Evolutionary conservation across 2,888 invertebrate genomes (phyloP), one percentile per base, ranked within the genome.

Genomic region (Deilephila elpenor): DNA sequence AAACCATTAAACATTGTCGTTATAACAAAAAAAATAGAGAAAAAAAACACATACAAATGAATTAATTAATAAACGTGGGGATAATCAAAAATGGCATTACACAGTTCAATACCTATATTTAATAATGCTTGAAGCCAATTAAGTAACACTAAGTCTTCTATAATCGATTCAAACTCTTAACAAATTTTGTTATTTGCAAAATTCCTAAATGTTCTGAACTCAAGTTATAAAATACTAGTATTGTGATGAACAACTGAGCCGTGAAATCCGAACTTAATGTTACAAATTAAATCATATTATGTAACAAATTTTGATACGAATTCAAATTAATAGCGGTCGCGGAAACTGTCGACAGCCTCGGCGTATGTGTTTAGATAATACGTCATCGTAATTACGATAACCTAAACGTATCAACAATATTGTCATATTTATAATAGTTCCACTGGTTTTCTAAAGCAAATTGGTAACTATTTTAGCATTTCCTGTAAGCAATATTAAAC

Each of bases 261-360:
- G 56, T 56, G n/a, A 56, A 56, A 56, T 19, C 56, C n/a, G 56
- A 56, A 17, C 56, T 56, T n/a, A 56, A 56, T 56, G 56, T 17
- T 56, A 56, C 56, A 56, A 56, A 56, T 56, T 56, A n/a, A 56
- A 56, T 56, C n/a, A 56, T n/a, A 32, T 62, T 61, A 61, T 17
- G 37, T 8, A 34, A 62, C n/a, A 62, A 37, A 62, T 62, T 34
- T 62, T 62, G n/a, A 34, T 34, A 37, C 37, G n/a, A 56, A n/a
- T 37, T 62, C 34, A 37, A 62, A 62, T 62, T 19, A 62, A 62
- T 34, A n/a, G 34, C 34, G 8, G 7, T 37, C 17, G 32, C 32
- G 19, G 37, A 34, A 56, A 56, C n/a, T 62, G 62, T n/a, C 62
- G 62, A 62, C 19, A 8, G n/a, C n/a, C 56, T 56, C 5, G 1